A percentile compares a stretch with the other conserved stretches of the same genome.
phyloP scores from a whole-genome alignment of 1,140 invertebrate genomes.

The Ceratosolen fusciceps region DNA sequence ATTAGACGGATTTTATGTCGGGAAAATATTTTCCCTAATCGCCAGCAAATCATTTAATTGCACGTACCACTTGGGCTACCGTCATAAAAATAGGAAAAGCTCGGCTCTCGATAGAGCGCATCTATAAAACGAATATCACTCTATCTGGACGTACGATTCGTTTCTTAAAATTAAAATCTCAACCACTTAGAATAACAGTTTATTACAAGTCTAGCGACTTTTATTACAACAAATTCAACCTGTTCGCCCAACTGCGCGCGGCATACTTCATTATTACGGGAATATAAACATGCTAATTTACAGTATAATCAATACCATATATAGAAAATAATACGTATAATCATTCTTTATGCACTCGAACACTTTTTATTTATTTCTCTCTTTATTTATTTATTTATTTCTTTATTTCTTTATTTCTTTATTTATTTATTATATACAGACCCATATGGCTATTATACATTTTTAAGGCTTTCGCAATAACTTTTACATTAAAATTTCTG shows the following conservation, averaged over 20 bases:
- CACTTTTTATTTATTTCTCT: too few relatives aligned
- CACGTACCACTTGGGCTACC: not conserved
- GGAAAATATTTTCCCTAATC: not conserved
- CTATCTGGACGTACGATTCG: not conserved
- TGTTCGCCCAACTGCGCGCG: not conserved
- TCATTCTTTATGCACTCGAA: slow-evolving; percentile 12
- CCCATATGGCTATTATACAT: too few relatives aligned
- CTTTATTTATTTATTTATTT: too few relatives aligned
- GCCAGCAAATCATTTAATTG: not conserved
- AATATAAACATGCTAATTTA: slow-evolving; percentile 24
- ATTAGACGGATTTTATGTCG: not conserved
- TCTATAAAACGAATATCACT: slow-evolving; percentile 10
- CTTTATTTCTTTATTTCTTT: too few relatives aligned
- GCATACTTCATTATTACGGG: slow-evolving; percentile 9
- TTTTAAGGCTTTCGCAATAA: too few relatives aligned
- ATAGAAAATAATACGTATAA: slow-evolving; percentile 26
- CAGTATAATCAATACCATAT: slow-evolving; percentile 10
- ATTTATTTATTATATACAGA: too few relatives aligned
- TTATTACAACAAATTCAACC: slow-evolving; percentile 26
- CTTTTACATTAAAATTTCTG: too few relatives aligned
- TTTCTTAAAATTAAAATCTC: not conserved
- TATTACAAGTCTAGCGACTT: slow-evolving; percentile 1
- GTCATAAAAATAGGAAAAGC: not conserved
- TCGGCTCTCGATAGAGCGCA: not conserved
- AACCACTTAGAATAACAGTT: slow-evolving; percentile 11